Evolutionary conservation across 2,888 invertebrate genomes (phyloP).

Genomic region (Ectemnius continuus): DNA sequence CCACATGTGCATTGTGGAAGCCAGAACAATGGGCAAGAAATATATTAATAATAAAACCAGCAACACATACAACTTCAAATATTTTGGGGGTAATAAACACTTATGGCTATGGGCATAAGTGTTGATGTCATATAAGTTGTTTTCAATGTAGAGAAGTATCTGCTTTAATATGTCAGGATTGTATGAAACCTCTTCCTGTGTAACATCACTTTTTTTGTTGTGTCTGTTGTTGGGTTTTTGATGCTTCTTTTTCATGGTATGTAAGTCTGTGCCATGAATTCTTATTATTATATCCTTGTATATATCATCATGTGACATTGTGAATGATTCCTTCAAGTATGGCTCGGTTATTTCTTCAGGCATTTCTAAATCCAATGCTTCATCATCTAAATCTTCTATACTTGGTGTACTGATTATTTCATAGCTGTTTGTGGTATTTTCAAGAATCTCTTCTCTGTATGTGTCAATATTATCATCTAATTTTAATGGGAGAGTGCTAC

Average conservation of each 20-base stretch:
- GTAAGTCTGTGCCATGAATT: slow-evolving; percentile 53
- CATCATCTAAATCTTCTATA: neutral
- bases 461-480: neutral
- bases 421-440: neutral
- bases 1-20: slow-evolving; percentile 51
- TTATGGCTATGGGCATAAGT: slow-evolving; percentile 41
- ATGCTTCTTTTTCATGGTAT: slow-evolving; percentile 29
- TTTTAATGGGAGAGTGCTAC: neutral
- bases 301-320: slow-evolving; percentile 55
- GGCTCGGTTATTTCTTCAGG: neutral
- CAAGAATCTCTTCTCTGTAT: neutral
- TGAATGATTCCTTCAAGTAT: neutral
- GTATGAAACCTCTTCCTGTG: slow-evolving; percentile 13
- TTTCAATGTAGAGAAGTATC: slow-evolving; percentile 7
- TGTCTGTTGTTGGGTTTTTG: slow-evolving; percentile 19
- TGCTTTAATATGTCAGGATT: slow-evolving; percentile 14
- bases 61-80: slow-evolving; percentile 69
- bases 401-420: too few species aligned
- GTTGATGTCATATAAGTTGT: slow-evolving; percentile 4
- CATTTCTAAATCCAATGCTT: neutral
- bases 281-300: slow-evolving; percentile 64
- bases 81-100: slow-evolving; percentile 66
- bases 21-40: slow-evolving; percentile 64
- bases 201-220: slow-evolving; percentile 16
- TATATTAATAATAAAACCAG: slow-evolving; percentile 66